phyloP scores from a whole-genome alignment of 1,140 invertebrate genomes.

The Lasioglossum albipes region DNA sequence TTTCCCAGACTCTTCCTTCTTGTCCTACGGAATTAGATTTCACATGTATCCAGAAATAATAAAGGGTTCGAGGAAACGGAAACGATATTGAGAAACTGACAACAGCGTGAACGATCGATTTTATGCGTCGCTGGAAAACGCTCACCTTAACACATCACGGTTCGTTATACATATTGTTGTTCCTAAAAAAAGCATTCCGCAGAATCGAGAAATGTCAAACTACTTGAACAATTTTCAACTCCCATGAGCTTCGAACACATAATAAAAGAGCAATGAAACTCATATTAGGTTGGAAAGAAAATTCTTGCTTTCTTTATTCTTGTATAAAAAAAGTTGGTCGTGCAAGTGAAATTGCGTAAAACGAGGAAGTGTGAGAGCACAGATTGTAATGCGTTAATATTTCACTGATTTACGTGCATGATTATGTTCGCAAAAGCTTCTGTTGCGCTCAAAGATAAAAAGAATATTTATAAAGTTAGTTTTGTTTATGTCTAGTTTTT shows the following conservation, averaged over 20 bases:
- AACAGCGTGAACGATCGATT: background rate
- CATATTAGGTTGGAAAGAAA: too few relatives aligned
- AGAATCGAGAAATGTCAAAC: background rate
- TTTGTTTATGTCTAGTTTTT: too few relatives aligned
- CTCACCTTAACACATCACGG: background rate
- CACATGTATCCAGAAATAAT: background rate
- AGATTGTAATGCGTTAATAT: too few relatives aligned
- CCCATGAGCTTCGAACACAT: background rate
- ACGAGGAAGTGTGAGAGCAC: too few relatives aligned
- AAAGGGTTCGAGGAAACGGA: background rate
- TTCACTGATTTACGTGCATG: too few relatives aligned
- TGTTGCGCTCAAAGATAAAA: too few relatives aligned
- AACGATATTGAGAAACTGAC: background rate
- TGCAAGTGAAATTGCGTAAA: too few relatives aligned
- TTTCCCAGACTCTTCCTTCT: conserved; percentile 80
- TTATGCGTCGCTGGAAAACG: background rate
- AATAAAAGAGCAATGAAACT: background rate
- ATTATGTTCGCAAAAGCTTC: too few relatives aligned
- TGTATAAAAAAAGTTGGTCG: too few relatives aligned
- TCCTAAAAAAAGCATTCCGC: background rate
- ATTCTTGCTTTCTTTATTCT: too few relatives aligned
- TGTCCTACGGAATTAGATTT: conserved; percentile 69
- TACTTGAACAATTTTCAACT: background rate
- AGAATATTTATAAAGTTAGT: too few relatives aligned
- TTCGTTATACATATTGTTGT: background rate